Percentiles rank a stretch among this genome's conserved stretches.
Conservation (phyloP, 2,888 invertebrate genomes). For the Biston stratarius region DNA sequence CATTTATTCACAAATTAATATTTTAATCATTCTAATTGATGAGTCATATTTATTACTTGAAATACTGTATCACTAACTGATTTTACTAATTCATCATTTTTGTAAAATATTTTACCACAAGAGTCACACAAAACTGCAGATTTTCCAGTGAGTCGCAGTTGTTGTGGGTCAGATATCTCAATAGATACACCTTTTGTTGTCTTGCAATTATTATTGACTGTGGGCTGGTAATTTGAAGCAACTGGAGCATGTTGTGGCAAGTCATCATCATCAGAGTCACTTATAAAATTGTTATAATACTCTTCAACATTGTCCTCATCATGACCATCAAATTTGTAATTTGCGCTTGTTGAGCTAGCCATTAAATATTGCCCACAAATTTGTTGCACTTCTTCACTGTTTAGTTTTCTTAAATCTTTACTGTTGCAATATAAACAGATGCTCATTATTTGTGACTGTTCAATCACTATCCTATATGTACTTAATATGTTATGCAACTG, state of each 20-base stretch:
- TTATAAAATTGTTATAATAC: conserved; percentile 70
- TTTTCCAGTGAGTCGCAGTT: conserved; percentile 76
- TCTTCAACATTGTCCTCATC: conserved; percentile 65
- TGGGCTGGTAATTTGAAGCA: conserved; percentile 31
- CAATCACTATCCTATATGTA: conserved; percentile 88
- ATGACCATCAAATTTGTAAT: conserved; percentile 42
- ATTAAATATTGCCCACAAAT: conserved; percentile 62
- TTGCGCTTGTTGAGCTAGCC: conserved; percentile 20
- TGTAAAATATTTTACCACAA: conserved; percentile 93
- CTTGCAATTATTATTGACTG: conserved; percentile 60
- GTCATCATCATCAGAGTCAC: conserved; percentile 75
- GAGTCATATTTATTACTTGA: conserved; percentile 57
- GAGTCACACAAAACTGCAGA: conserved; percentile 89
- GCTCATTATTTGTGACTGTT: conserved; percentile 89
- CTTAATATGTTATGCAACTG: conserved; percentile 89
- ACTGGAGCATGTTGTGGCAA: conserved; percentile 52
- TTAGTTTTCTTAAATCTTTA: conserved; percentile 61
- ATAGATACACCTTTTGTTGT: conserved; percentile 86
- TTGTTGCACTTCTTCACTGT: conserved; percentile 61
- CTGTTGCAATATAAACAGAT: conserved; percentile 89
- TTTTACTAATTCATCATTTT: conserved; percentile 72
- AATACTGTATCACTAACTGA: conserved; percentile 59
- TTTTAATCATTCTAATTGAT: conserved; percentile 35
- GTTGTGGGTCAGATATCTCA: conserved; percentile 82
- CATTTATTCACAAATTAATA: conserved; percentile 19